These are phyloP conservation scores for Cordilura impudica DNA, from an alignment of 2,888 invertebrate genomes.

Conservation along the genomic window DNA sequence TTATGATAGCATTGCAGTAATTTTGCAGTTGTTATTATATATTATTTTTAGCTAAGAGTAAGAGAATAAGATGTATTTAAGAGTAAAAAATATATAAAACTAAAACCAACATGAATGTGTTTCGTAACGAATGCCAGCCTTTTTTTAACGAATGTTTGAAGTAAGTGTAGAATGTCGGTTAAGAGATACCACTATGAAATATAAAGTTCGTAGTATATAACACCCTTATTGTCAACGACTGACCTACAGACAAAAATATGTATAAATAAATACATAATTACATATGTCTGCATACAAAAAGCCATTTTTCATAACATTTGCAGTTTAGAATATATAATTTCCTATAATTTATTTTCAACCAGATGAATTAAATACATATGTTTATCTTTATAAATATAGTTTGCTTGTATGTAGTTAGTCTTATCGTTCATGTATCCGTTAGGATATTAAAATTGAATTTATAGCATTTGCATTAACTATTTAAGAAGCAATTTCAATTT, in stretches of 20 bases:
- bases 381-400: not conserved
- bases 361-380: too few species aligned
- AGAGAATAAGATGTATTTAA: not conserved
- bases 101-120: not conserved
- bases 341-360: too few species aligned
- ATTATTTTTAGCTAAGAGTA: not conserved
- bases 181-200: not conserved
- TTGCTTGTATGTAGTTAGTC: not conserved
- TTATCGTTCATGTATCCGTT: conserved; percentile 52
- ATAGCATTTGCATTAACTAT: conserved; percentile 46
- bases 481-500: conserved; percentile 55
- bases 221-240: conserved; percentile 15
- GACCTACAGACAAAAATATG: conserved; percentile 48
- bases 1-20: not conserved
- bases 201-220: not conserved
- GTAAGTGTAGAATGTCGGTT: not conserved
- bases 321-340: not conserved
- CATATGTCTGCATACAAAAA: not conserved
- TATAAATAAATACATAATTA: not conserved
- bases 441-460: conserved; percentile 60
- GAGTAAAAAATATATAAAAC: not conserved
- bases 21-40: conserved; percentile 1
- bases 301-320: too few species aligned
- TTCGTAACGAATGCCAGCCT: not conserved
- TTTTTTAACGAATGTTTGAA: not conserved